Evolutionary conservation across 2,797 vertebrate genomes (phyloP).

Genomic region (Acanthiza pusilla): DNA sequence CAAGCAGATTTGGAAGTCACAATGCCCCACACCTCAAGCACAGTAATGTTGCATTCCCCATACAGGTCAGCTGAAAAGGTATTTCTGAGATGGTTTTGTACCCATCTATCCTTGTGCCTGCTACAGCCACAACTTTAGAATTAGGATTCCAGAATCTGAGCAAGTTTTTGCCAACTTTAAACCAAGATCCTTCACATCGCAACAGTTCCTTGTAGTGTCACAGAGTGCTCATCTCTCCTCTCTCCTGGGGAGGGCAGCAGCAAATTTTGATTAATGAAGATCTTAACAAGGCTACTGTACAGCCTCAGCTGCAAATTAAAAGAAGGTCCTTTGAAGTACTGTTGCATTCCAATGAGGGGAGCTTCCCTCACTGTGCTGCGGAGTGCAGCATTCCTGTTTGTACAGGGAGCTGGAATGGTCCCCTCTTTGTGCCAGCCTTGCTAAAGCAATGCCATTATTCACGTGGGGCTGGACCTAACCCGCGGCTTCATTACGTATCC

Average conservation of each 20-base stretch:
- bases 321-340: not conserved
- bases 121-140: not conserved
- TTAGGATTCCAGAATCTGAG: not conserved
- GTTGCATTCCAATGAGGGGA: not conserved
- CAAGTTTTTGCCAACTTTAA: not conserved
- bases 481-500: constrained; percentile 19
- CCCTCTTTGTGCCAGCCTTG: constrained; percentile 17
- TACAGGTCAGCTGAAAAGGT: not conserved
- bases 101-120: not conserved
- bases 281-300: not conserved
- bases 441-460: not conserved
- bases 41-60: not conserved
- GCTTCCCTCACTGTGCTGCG: accelerated
- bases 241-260: constrained; percentile 8
- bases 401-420: not conserved
- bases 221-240: not conserved
- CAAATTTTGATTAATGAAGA: not conserved
- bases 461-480: not conserved
- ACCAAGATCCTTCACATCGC: not conserved
- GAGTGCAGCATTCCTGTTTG: not conserved
- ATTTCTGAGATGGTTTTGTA: not conserved
- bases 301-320: constrained; percentile 2
- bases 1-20: not conserved
- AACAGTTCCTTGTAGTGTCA: not conserved
- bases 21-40: not conserved